These are phyloP conservation scores for Sorex maritimensis DNA, from an alignment of 2,797 vertebrate genomes.

Conservation along the genomic window DNA sequence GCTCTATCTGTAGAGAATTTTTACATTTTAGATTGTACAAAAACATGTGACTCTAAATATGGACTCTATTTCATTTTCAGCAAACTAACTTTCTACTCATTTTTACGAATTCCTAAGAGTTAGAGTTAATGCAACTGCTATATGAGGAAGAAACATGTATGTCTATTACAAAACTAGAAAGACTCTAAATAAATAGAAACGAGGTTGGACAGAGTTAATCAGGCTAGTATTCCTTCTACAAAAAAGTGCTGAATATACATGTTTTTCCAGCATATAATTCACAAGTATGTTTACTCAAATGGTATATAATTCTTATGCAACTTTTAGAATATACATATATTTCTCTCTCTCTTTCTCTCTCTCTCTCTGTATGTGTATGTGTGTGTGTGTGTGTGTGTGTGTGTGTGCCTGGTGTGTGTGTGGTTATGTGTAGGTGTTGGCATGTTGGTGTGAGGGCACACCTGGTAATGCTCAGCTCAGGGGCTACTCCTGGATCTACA, in stretches of 20 bases:
- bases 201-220: accelerated
- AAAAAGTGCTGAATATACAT: neutral
- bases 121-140: neutral
- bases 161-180: slow-evolving; percentile 24
- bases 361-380: too few species aligned
- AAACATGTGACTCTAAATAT: neutral
- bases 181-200: neutral
- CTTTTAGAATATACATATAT: neutral
- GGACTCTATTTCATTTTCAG: neutral
- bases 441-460: too few species aligned
- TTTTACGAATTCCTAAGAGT: neutral
- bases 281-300: neutral
- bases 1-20: neutral
- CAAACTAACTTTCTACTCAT: neutral
- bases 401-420: too few species aligned
- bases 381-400: too few species aligned
- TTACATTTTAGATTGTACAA: neutral
- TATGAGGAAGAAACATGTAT: neutral
- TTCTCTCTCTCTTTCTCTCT: neutral
- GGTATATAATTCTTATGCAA: neutral
- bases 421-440: too few species aligned
- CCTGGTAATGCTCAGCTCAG: too few species aligned
- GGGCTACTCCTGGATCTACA: too few species aligned
- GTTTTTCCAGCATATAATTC: neutral
- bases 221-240: neutral